Conservation (phyloP, 2,888 invertebrate genomes). For the Meiosimyza platycephala region DNA sequence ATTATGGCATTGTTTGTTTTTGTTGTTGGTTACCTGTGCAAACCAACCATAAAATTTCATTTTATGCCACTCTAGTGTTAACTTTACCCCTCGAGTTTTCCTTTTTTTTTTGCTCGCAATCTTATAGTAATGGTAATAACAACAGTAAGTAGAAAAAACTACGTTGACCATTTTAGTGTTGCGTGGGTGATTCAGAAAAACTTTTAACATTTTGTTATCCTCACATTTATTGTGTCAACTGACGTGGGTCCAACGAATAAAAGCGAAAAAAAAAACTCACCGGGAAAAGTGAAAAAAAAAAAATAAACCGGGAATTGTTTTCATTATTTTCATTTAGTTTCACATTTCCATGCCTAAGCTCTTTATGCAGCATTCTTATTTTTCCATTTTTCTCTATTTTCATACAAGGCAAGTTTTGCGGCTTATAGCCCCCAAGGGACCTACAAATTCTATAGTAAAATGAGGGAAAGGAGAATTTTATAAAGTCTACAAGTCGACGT, state of each 20-base stretch:
- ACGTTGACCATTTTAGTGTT: not conserved
- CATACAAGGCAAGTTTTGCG: conserved; percentile 17
- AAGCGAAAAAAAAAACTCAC: not conserved
- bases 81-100: no score
- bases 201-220: not conserved
- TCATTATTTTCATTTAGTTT: conserved; percentile 56
- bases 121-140: not conserved
- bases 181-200: not conserved
- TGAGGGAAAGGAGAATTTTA: no score
- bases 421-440: conserved; percentile 29
- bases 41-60: not conserved
- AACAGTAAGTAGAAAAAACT: not conserved
- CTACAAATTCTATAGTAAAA: no score
- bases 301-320: conserved; percentile 49
- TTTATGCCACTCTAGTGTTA: not conserved
- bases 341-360: conserved; percentile 15
- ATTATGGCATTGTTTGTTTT: not conserved
- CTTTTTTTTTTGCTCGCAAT: not conserved
- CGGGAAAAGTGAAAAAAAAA: not conserved
- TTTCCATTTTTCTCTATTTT: conserved; percentile 27
- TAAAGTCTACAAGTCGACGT: no score
- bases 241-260: not conserved
- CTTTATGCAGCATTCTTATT: conserved; percentile 13
- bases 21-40: not conserved
- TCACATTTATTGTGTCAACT: not conserved